Evolutionary conservation across 92 coral and sea anemone species (phyloP).

Genomic region (Epizoanthus fatuus): DNA sequence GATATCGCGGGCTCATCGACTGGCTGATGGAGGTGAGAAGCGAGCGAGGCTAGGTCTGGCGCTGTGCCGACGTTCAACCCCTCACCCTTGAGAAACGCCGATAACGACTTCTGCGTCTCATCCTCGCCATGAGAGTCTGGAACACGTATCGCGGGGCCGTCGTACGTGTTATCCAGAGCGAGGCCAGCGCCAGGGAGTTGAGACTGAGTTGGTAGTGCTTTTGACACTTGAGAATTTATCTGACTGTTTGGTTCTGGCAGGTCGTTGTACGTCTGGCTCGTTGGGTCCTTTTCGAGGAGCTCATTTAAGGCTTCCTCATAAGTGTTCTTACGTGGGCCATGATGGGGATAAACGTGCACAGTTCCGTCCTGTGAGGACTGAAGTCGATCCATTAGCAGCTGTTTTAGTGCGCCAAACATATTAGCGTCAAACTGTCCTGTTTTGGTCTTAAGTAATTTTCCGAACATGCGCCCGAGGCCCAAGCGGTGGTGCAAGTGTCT

Average conservation of each 20-base stretch:
- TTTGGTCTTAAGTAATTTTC: slow-evolving; percentile 29
- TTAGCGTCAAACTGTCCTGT: slow-evolving; percentile 25
- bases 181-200: slow-evolving; percentile 18
- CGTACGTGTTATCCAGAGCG: slow-evolving; percentile 59
- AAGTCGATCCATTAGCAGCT: slow-evolving; percentile 68
- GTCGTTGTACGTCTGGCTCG: slow-evolving; percentile 29
- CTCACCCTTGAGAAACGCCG: slow-evolving; percentile 23
- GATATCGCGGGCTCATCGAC: slow-evolving; percentile 64
- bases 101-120: background rate
- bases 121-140: slow-evolving; percentile 25
- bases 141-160: slow-evolving; percentile 79
- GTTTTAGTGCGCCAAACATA: slow-evolving; percentile 44
- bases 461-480: background rate
- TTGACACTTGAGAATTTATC: background rate
- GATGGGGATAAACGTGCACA: slow-evolving; percentile 75
- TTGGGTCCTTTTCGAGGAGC: slow-evolving; percentile 51
- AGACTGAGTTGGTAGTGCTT: slow-evolving; percentile 5
- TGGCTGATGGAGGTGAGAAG: slow-evolving; percentile 70
- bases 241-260: background rate
- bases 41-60: slow-evolving; percentile 7
- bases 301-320: slow-evolving; percentile 73
- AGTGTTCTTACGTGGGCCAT: slow-evolving; percentile 63
- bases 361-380: slow-evolving; percentile 82
- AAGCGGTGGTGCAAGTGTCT: slow-evolving; percentile 7
- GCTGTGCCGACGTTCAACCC: slow-evolving; percentile 5